A percentile compares a stretch with the other conserved stretches of the same genome.
phyloP scores from a whole-genome alignment of 2,113 vertebrate genomes.

The Sminthopsis crassicaudata region DNA sequence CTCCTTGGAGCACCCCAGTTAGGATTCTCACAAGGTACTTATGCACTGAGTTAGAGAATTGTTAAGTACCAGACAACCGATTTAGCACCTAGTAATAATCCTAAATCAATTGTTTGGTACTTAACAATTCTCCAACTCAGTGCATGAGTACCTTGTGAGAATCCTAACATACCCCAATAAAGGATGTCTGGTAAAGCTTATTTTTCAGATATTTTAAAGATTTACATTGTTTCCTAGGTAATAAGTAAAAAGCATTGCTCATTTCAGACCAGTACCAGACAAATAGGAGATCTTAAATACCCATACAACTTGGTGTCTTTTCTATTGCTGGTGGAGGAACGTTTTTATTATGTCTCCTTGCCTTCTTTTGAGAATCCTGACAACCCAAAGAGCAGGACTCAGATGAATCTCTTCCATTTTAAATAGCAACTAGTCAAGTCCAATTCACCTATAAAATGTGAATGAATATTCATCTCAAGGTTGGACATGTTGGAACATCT shows the following conservation, averaged over 20 bases:
- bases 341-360: not conserved
- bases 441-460: slow-evolving; percentile 19
- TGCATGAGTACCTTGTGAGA: too few species aligned
- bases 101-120: too few species aligned
- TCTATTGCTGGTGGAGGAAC: not conserved
- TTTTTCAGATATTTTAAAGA: slow-evolving; percentile 39
- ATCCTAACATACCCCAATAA: too few species aligned
- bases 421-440: not conserved
- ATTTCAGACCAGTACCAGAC: slow-evolving; percentile 7
- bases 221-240: not conserved
- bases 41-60: too few species aligned
- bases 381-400: slow-evolving; percentile 1
- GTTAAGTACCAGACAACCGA: too few species aligned
- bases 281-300: slow-evolving; percentile 27
- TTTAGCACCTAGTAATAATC: too few species aligned
- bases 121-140: too few species aligned
- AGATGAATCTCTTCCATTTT: slow-evolving; percentile 26
- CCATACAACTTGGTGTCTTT: not conserved
- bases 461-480: slow-evolving; percentile 8
- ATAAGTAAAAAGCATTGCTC: slow-evolving; percentile 18
- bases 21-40: too few species aligned
- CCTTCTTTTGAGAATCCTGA: slow-evolving; percentile 34
- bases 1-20: too few species aligned
- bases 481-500: slow-evolving; percentile 16
- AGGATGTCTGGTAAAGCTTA: slow-evolving; percentile 25